Percentiles rank a stretch among this genome's conserved stretches.
Conservation (phyloP, 2,888 invertebrate genomes). For the Nymphalis urticae region DNA sequence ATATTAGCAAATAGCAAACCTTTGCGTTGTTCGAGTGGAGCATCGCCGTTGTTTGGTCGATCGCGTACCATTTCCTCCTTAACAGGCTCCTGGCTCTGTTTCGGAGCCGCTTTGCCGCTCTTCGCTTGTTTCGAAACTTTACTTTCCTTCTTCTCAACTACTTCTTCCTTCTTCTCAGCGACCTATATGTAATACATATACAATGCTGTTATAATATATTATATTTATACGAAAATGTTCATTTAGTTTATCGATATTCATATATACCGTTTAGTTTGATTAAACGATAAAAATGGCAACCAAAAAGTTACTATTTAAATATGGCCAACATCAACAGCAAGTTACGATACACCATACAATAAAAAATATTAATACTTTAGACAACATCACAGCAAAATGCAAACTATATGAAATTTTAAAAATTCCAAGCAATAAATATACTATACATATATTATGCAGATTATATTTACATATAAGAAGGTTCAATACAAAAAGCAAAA, state of each 20-base stretch:
- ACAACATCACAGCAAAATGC: too few relatives aligned
- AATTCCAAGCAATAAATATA: too few relatives aligned
- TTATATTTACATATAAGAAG: too few relatives aligned
- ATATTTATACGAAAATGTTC: too few relatives aligned
- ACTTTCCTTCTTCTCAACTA: slow-evolving; percentile 53
- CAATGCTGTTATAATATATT: background rate
- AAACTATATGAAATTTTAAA: too few relatives aligned
- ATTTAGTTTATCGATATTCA: too few relatives aligned
- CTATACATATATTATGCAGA: too few relatives aligned
- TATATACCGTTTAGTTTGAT: too few relatives aligned
- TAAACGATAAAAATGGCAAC: background rate
- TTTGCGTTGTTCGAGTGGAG: slow-evolving; percentile 73
- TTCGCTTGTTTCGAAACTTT: slow-evolving; percentile 57
- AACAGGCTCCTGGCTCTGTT: slow-evolving; percentile 51
- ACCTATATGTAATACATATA: slow-evolving; percentile 41
- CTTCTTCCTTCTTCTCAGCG: slow-evolving; percentile 66
- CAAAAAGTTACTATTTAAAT: background rate
- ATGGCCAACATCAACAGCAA: background rate
- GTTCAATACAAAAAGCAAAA: too few relatives aligned
- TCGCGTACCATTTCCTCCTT: slow-evolving; percentile 62
- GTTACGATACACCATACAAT: background rate
- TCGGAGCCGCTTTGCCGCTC: slow-evolving; percentile 48
- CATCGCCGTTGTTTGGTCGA: slow-evolving; percentile 57
- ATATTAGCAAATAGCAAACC: slow-evolving; percentile 44
- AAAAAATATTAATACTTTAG: background rate